Conservation (phyloP, 2,888 invertebrate species). For the Embidobia sp. region DNA sequence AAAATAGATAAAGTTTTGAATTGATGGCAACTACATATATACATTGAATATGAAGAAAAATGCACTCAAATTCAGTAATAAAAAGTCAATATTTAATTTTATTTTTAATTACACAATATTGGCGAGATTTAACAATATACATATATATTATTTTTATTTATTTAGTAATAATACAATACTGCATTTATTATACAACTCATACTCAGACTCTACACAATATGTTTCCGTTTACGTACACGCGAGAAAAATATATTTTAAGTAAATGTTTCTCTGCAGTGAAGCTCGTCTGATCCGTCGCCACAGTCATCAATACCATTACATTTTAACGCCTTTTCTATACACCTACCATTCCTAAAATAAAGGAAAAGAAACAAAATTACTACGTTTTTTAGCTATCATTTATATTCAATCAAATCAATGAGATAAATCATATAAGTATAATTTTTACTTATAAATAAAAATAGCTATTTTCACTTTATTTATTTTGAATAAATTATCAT, state of each 20-base stretch:
- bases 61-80: too few species aligned
- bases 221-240: conserved; percentile 48
- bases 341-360: conserved; percentile 84
- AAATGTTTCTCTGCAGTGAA: conserved; percentile 78
- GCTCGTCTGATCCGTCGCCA: conserved; percentile 87
- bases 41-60: too few species aligned
- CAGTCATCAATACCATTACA: conserved; percentile 88
- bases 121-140: conserved; percentile 54
- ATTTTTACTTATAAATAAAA: not conserved
- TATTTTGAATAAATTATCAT: conserved; percentile 3
- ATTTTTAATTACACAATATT: conserved; percentile 53
- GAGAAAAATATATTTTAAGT: conserved; percentile 61
- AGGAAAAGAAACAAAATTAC: not conserved
- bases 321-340: conserved; percentile 84
- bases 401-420: not conserved
- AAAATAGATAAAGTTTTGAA: too few species aligned
- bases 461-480: too few species aligned
- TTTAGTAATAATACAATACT: conserved; percentile 56
- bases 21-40: too few species aligned
- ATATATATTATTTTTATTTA: conserved; percentile 67
- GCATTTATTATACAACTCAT: conserved; percentile 62
- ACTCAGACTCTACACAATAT: conserved; percentile 39
- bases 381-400: not conserved
- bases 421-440: too few species aligned
- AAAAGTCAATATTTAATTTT: conserved; percentile 44